Percentiles rank a stretch among this genome's conserved stretches.
phyloP scores from a whole-genome alignment of 1,140 invertebrate species.

The Microplitis mediator region DNA sequence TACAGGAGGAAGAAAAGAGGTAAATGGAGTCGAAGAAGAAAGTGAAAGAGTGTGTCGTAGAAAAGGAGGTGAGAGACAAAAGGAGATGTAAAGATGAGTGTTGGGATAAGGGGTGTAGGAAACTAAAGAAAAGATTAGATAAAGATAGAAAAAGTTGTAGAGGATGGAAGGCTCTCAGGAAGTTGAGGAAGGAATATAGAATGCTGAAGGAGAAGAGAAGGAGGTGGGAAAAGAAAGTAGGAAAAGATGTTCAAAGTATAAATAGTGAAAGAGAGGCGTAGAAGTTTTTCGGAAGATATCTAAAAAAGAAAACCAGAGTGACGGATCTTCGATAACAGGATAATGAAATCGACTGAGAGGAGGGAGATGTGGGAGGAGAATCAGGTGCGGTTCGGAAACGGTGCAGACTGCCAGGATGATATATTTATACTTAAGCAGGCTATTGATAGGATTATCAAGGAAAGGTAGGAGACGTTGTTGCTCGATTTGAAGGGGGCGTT shows the following conservation, averaged over 20 bases:
- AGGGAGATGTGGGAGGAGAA: background rate
- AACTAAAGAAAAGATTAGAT: background rate
- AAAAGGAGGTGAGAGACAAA: background rate
- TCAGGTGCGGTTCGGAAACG: too few species aligned
- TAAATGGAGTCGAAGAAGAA: background rate
- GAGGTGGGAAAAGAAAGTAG: too few species aligned
- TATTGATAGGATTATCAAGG: too few species aligned
- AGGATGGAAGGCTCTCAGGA: background rate
- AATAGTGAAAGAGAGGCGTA: too few species aligned
- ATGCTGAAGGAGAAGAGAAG: too few species aligned
- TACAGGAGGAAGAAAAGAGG: background rate
- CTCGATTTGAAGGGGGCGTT: conserved; percentile 3
- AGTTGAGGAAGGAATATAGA: background rate
- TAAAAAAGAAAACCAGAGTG: too few species aligned
- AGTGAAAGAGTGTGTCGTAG: background rate
- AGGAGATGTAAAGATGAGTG: background rate
- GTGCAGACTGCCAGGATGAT: too few species aligned
- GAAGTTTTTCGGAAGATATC: too few species aligned
- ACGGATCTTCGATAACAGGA: too few species aligned
- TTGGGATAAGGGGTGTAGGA: background rate
- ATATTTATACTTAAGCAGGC: too few species aligned
- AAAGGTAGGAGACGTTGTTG: background rate
- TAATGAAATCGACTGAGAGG: background rate
- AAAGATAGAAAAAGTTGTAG: background rate
- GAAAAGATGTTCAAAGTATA: too few species aligned